Percentiles rank a stretch among this genome's conserved stretches.
These are phyloP conservation scores for Platygyra sinensis DNA, from an alignment of 64 coral and sea anemone species.

Conservation along the genomic window DNA sequence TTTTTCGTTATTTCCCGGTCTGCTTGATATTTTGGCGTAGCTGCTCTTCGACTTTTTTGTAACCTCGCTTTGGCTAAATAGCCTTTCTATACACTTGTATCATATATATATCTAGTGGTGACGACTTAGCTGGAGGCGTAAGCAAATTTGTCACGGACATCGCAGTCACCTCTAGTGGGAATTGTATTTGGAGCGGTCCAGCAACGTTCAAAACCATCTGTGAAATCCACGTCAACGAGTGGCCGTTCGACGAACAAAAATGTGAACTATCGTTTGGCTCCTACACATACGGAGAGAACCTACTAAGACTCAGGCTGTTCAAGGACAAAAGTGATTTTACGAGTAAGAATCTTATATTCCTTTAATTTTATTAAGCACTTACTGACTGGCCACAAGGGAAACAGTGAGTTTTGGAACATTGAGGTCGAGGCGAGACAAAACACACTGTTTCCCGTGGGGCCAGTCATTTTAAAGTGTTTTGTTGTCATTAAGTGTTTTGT, in stretches of 20 bases:
- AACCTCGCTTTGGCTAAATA: too few species aligned
- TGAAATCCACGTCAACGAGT: neutral
- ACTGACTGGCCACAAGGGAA: too few species aligned
- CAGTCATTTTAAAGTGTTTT: too few species aligned
- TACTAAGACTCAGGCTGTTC: neutral
- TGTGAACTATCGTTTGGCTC: constrained; percentile 12
- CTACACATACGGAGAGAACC: neutral
- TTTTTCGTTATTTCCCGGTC: too few species aligned
- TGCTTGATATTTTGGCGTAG: too few species aligned
- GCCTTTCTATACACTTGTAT: too few species aligned
- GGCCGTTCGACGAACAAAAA: constrained; percentile 25
- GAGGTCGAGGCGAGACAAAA: too few species aligned
- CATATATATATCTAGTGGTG: constrained; percentile 2
- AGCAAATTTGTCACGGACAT: neutral
- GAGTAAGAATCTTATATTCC: neutral
- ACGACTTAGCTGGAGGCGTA: neutral
- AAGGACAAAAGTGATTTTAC: neutral
- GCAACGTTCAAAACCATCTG: constrained; percentile 9
- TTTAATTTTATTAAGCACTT: too few species aligned
- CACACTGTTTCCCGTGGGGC: too few species aligned
- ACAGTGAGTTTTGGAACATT: too few species aligned
- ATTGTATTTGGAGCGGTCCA: constrained; percentile 15
- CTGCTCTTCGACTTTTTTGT: too few species aligned
- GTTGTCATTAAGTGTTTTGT: too few species aligned
- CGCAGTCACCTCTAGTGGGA: neutral